Conservation (phyloP, 2,888 invertebrate species). For the Yponomeuta sedellus region DNA sequence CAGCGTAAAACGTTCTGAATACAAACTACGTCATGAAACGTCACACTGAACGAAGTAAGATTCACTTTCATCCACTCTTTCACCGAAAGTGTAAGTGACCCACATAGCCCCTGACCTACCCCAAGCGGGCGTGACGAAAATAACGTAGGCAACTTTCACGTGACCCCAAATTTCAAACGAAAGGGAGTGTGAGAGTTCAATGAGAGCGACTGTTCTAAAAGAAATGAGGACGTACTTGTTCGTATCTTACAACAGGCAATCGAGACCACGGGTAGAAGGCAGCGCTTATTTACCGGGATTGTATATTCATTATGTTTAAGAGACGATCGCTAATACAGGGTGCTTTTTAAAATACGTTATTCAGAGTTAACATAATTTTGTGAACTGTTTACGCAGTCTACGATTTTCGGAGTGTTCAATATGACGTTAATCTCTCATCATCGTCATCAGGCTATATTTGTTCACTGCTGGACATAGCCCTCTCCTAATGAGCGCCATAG, state of each 20-base stretch:
- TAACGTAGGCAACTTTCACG: constrained; percentile 33
- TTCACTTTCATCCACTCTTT: constrained; percentile 45
- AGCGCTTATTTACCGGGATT: no score
- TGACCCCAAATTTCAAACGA: constrained; percentile 25
- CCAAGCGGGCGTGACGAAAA: constrained; percentile 25
- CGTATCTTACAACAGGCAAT: background rate
- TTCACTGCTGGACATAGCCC: no score
- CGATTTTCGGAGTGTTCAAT: no score
- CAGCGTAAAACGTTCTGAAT: background rate
- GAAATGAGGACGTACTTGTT: background rate
- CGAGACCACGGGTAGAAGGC: background rate
- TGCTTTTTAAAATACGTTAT: no score
- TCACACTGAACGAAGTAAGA: constrained; percentile 17
- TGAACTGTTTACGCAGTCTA: no score
- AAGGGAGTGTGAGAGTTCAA: constrained; percentile 28
- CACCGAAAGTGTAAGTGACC: constrained; percentile 48
- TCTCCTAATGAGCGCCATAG: no score
- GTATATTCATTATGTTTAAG: no score
- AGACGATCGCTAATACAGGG: no score
- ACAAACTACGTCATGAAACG: constrained; percentile 5
- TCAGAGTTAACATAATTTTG: no score
- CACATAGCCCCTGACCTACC: constrained; percentile 35
- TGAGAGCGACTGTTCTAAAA: background rate
- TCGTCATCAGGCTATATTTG: no score
- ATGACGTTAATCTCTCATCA: no score